Percentiles rank a stretch among this genome's conserved stretches.
phyloP scores from a whole-genome alignment of 2,888 invertebrate species.

The Phymatocera aterrima region DNA sequence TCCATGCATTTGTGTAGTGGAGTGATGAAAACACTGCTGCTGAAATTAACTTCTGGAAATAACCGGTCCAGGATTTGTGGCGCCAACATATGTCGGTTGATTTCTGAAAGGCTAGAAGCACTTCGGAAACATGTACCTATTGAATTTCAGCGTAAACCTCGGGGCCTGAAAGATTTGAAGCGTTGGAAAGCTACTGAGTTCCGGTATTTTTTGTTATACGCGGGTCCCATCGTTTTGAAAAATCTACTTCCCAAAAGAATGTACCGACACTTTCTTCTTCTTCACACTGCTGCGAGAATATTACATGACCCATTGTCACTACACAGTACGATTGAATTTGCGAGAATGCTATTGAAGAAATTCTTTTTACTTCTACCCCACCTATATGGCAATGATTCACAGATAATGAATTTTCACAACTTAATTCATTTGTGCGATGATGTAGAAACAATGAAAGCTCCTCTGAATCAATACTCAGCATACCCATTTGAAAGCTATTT shows the following conservation, averaged over 20 bases:
- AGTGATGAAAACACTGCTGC: slow-evolving; percentile 46
- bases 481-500: slow-evolving; percentile 46
- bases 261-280: slow-evolving; percentile 41
- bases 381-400: slow-evolving; percentile 35
- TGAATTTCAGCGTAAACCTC: slow-evolving; percentile 51
- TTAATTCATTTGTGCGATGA: slow-evolving; percentile 49
- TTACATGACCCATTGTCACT: slow-evolving; percentile 16
- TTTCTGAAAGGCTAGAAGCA: neutral
- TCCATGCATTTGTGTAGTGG: slow-evolving; percentile 46
- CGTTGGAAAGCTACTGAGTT: slow-evolving; percentile 53
- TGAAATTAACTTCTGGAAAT: slow-evolving; percentile 25
- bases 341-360: neutral
- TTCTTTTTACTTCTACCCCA: neutral
- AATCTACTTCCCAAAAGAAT: slow-evolving; percentile 7
- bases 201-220: slow-evolving; percentile 50
- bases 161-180: slow-evolving; percentile 36
- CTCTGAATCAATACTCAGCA: neutral
- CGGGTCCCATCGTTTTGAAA: slow-evolving; percentile 42
- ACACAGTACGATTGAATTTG: neutral
- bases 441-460: slow-evolving; percentile 28
- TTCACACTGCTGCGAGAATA: slow-evolving; percentile 43
- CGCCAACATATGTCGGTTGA: neutral
- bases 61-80: neutral
- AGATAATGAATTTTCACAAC: slow-evolving; percentile 48
- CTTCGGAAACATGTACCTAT: neutral